These are phyloP conservation scores for Mystacornis crossleyi DNA, from an alignment of 2,113 vertebrate species.

Conservation along the genomic window DNA sequence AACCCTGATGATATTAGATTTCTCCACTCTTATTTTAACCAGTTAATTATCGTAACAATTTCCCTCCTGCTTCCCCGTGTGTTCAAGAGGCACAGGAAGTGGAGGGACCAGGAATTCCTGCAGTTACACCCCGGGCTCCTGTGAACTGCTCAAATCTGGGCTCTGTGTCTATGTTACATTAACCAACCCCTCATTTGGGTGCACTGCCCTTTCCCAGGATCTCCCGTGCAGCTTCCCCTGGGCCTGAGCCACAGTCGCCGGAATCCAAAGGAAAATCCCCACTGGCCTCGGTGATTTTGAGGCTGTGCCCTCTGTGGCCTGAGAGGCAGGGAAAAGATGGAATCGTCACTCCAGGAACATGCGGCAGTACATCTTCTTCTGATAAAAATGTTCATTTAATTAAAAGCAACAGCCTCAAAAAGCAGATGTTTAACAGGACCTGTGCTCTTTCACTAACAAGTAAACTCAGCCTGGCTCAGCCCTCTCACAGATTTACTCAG, in stretches of 20 bases:
- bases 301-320: neutral
- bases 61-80: neutral
- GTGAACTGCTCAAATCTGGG: neutral
- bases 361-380: neutral
- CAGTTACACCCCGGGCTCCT: neutral
- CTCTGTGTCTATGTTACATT: neutral
- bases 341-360: neutral
- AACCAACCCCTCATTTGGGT: neutral
- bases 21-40: neutral
- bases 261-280: neutral
- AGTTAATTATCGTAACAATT: neutral
- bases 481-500: neutral
- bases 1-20: neutral
- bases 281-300: neutral
- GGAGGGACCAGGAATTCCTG: neutral
- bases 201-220: neutral
- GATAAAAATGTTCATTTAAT: neutral
- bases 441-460: neutral
- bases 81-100: neutral
- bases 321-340: neutral
- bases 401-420: neutral
- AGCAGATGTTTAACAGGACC: neutral
- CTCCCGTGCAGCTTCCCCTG: neutral
- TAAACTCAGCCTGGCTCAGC: neutral
- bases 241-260: neutral